Base-by-base conservation (phyloP, 2,113 vertebrate genomes). In the Smithornis capensis region DNA sequence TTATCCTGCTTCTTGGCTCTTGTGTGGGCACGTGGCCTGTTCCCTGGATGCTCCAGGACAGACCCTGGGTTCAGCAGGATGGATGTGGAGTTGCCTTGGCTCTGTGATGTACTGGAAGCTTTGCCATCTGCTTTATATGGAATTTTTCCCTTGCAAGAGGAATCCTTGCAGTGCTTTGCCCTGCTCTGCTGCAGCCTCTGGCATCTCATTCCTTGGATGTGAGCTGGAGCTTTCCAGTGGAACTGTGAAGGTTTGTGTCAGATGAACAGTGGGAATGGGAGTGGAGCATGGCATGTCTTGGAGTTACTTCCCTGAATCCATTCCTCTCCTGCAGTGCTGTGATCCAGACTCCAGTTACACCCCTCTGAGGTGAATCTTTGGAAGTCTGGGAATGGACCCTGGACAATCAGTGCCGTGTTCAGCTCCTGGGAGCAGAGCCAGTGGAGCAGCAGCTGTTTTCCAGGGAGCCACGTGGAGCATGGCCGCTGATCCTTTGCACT, bases 211-310 rank as follows among this genome's bases (percentile, higher is more conserved):
- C 22, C 28, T 0, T 47, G 5, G 76, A 28, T 4, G 15, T 0
- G 29, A 10, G 25, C 14, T 0, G 3, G 15, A 15, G 35, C 33
- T 75, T 63, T 3, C 37, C 1, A 0, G 24, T 35, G 21, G 23
- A 15, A 0, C 0, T 4, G 81, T 4, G 24, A 25, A 27, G 0
- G 0, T 28, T 45, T 6, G 24, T 4, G 42, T 5, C 1, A 1
- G 74, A 13, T 0, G 9, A 4, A 2, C 0, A 2, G 56, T 0
- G 4, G 0, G 14, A 1, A 0, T 0, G 23, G 89, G 62, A 75
- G 38, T 4, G 0, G 62, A 83, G 75, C 2, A 0, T 5, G 65
- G 60, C 14, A 1, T 2, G 49, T 18, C 0, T 4, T 7, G 2
- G 9, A 19, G 22, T 2, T 2, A 1, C 6, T 44, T 35, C 69